Evolutionary conservation across 2,888 invertebrate species (phyloP).

Genomic region (Drosophila helvetica): DNA sequence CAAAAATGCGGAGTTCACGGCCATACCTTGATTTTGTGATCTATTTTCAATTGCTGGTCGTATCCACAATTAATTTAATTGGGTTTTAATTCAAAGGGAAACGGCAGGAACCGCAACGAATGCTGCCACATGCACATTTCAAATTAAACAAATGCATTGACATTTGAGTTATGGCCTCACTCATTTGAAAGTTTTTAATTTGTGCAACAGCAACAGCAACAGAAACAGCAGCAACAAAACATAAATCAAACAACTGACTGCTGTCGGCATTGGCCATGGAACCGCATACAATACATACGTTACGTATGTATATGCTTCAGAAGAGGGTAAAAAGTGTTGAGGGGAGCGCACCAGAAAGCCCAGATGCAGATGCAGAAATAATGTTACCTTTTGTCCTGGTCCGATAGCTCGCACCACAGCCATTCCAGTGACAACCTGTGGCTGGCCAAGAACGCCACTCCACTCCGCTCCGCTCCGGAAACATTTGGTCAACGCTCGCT

Average conservation of each 20-base stretch:
- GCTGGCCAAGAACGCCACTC: conserved; percentile 36
- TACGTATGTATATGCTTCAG: not conserved
- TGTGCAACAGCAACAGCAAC: conserved; percentile 22
- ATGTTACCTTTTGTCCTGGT: conserved; percentile 42
- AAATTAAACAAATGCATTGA: conserved; percentile 74
- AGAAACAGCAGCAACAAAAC: conserved; percentile 20
- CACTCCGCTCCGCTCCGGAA: conserved; percentile 42
- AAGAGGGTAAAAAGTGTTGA: conserved; percentile 2
- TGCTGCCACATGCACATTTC: conserved; percentile 69
- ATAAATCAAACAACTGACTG: conserved; percentile 78
- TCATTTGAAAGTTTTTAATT: conserved; percentile 74
- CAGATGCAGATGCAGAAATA: conserved; percentile 37
- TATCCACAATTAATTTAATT: conserved; percentile 11
- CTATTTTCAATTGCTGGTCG: not conserved
- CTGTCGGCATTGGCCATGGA: conserved; percentile 59
- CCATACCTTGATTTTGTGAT: too few relatives aligned
- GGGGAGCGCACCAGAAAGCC: conserved; percentile 1
- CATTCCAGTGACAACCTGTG: conserved; percentile 74
- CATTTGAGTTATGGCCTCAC: conserved; percentile 70
- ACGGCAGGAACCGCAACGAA: conserved; percentile 30
- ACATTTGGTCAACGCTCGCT: conserved; percentile 57
- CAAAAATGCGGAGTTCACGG: too few relatives aligned
- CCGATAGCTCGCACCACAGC: conserved; percentile 55
- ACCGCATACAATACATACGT: conserved; percentile 29
- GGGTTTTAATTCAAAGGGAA: not conserved